phyloP scores from a whole-genome alignment of 2,113 vertebrate genomes.

The Notarius lentiginosus region DNA sequence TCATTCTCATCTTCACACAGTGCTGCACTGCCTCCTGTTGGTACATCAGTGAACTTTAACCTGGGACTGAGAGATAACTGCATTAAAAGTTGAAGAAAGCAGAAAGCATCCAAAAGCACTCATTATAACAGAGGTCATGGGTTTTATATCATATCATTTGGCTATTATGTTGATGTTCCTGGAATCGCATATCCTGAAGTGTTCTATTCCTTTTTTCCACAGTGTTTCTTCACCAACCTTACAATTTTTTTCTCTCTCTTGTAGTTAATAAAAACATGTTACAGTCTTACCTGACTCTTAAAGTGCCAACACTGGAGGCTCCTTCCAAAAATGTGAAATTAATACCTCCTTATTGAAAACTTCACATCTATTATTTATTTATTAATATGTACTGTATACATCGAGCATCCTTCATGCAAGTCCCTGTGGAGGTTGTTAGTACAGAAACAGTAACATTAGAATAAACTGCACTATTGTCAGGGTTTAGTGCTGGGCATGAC shows the following conservation, averaged over 20 bases:
- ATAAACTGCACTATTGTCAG: not conserved
- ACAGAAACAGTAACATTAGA: not conserved
- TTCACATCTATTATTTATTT: not conserved
- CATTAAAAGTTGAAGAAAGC: not conserved
- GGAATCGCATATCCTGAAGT: not conserved
- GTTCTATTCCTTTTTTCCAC: not conserved
- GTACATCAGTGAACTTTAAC: not conserved
- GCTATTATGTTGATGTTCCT: not conserved
- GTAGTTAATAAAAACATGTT: not conserved
- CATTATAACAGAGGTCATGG: not conserved
- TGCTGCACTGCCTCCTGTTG: conserved; percentile 55
- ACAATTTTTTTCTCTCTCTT: too few relatives aligned
- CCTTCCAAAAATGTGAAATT: not conserved
- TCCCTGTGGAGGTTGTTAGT: not conserved
- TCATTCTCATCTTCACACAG: not conserved
- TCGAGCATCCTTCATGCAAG: not conserved
- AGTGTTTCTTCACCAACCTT: not conserved
- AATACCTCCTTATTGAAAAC: not conserved
- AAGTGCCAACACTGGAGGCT: not conserved
- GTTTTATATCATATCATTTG: not conserved
- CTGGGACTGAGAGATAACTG: not conserved
- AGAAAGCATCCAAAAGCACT: not conserved
- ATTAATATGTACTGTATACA: not conserved
- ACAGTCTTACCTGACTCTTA: too few relatives aligned
- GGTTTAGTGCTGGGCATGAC: too few relatives aligned